Base-by-base conservation (phyloP, 2,888 invertebrate genomes). In the Caenorhabditis sp. region DNA sequence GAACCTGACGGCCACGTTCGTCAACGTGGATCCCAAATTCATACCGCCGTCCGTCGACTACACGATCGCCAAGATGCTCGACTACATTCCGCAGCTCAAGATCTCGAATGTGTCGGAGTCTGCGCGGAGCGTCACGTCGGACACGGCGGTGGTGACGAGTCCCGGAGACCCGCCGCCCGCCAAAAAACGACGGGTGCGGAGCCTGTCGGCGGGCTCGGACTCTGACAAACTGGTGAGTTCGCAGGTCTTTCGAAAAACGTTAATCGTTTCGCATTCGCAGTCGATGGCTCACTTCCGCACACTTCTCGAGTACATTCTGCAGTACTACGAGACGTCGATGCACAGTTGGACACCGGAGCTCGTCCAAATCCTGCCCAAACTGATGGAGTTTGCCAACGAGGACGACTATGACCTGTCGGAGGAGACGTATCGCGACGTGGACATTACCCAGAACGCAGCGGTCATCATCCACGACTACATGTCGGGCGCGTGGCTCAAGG, bases 301-400 rank as follows among this genome's bases (percentile, higher is more conserved):
- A 1, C 52, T 76, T 15, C 59, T 81, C 26, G 80, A 81, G 43
- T 65, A 53, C 32, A 58, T 81, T 9, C 46, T 66, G 0, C 76
- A 76, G 41, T 78, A 78, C 45, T 81, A 78, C 37, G 73, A 65
- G 17, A 37, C 41, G n/a, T 76, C 78, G 11, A 78, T 45, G n/a
- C 61, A 61, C n/a, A 55, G 72, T 32, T 74, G 72, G 59, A 66
- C 80, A 1, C 80, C 76, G 15, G 65, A 22, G 5, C 75, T 81
- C 26, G 58, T 81, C 17, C n/a, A 58, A 24, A 22, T 74, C 2
- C 45, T 81, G 15, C 80, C 80, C 8, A 78, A 63, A 46, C 56
- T 81, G 1, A 53, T 81, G 48, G 73, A 81, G 35, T 76, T 63
- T 37, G 72, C 78, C 11, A 81, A 81, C 35, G 80, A 81, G 22